Percentiles rank a stretch among this genome's conserved stretches.
phyloP scores from a whole-genome alignment of 1,140 invertebrate genomes.

The Drosophila yakuba region DNA sequence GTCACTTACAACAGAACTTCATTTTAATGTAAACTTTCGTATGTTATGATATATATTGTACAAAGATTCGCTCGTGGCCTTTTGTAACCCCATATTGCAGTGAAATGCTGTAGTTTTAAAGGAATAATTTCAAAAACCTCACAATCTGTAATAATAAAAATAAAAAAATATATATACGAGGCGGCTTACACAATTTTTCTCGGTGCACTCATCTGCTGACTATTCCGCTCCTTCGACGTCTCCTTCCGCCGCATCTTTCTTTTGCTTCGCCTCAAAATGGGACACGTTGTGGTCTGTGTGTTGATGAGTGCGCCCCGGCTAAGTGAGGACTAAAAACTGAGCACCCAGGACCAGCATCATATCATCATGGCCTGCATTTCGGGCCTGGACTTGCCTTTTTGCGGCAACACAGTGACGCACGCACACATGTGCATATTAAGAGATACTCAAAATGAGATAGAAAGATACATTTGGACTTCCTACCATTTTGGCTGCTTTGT shows the following conservation, averaged over 20 bases:
- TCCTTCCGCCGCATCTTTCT: slow-evolving; percentile 57
- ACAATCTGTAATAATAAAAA: too few relatives aligned
- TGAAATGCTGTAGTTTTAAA: too few relatives aligned
- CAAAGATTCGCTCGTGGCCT: too few relatives aligned
- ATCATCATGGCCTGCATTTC: slow-evolving; percentile 67
- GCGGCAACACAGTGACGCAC: slow-evolving; percentile 49
- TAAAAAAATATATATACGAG: too few relatives aligned
- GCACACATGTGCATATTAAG: slow-evolving; percentile 69
- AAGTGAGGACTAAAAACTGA: slow-evolving; percentile 63
- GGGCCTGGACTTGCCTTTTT: slow-evolving; percentile 72
- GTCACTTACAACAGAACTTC: too few relatives aligned
- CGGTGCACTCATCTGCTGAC: slow-evolving; percentile 29
- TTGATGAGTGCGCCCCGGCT: slow-evolving; percentile 71
- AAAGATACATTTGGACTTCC: slow-evolving; percentile 83
- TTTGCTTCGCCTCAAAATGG: slow-evolving; percentile 67
- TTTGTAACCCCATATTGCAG: too few relatives aligned
- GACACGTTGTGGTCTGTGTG: slow-evolving; percentile 81
- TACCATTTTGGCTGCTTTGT: slow-evolving; percentile 74
- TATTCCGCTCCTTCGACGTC: slow-evolving; percentile 20
- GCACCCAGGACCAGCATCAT: slow-evolving; percentile 41
- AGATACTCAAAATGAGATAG: slow-evolving; percentile 83
- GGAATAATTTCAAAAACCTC: too few relatives aligned
- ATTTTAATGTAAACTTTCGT: too few relatives aligned
- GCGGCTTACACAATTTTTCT: background rate
- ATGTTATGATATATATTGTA: too few relatives aligned